Evolutionary conservation across 1,140 invertebrate species (phyloP), one percentile per base, ranked within the genome.

Genomic region (Papilio polytes): DNA sequence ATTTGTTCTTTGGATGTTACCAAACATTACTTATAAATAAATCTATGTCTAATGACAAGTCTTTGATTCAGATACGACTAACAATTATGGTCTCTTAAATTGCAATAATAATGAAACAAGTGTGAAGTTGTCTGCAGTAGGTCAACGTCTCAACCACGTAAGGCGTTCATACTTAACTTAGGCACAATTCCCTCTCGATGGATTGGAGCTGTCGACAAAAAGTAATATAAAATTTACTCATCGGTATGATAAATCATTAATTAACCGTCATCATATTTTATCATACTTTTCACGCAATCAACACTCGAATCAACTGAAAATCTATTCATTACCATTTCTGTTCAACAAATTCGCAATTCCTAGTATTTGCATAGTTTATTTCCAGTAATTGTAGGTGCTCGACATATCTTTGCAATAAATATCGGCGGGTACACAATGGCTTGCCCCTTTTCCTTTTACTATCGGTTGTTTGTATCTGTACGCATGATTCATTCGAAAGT

Each of bases 371-470:
- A 70, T 70, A 70, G 26, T 70, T 70, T 70, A 31, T 70, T 70
- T 36, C 63, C 26, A 70, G 63, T 70, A 70, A 70, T 70, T 70
- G 63, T 70, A 70, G 63, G 26, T 70, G 63, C 63, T 70, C 63
- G 63, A 70, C 26, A 70, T 70, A 70, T 70, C 63, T 70, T 1
- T 18, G 63, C 63, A 31, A 70, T 70, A 70, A 70, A 70, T 70
- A 70, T 70, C 22, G 13, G 63, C 26, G 13, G 26, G 26, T 70
- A 70, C 63, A 70, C 63, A 70, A 70, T 70, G 26, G 22, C 26
- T 70, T 26, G 63, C 63, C 63, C 63, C 63, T 70, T 70, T 70
- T 70, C 63, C 63, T 70, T 26, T 12, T 70, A 36, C 63, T 31
- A 70, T 70, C 63, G 13, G 63, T 70, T 70, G 63, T 70, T 70